Evolutionary conservation across 2,113 vertebrate species (phyloP).

Genomic region (Pteronura brasiliensis): DNA sequence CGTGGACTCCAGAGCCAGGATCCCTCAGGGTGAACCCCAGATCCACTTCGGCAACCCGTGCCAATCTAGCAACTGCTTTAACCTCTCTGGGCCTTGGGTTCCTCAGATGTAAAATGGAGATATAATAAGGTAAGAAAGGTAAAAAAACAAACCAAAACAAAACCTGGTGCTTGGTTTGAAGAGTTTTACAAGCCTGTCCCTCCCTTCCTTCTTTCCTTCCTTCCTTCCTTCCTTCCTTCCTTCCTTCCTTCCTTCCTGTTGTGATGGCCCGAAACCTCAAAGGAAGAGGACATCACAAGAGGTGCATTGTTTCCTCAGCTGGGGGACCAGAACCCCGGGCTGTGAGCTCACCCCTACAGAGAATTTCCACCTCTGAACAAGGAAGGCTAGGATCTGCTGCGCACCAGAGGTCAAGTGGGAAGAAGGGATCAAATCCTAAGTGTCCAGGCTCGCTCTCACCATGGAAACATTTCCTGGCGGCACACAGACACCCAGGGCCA

Average conservation of each 20-base stretch:
- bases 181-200: background rate
- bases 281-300: background rate
- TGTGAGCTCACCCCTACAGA: background rate
- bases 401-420: background rate
- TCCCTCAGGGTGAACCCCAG: background rate
- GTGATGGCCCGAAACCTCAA: background rate
- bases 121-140: background rate
- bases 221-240: background rate
- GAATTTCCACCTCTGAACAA: background rate
- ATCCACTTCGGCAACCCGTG: too few species aligned
- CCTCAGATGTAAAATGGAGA: background rate
- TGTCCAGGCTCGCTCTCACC: background rate
- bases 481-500: background rate
- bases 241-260: background rate
- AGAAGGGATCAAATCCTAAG: background rate
- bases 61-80: background rate
- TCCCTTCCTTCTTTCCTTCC: background rate
- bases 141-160: too few species aligned
- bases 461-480: conserved; percentile 27
- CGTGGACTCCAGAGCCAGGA: too few species aligned
- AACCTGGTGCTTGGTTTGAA: background rate
- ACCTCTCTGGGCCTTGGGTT: background rate
- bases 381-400: background rate
- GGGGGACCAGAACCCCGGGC: background rate
- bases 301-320: background rate